Evolutionary conservation across 2,888 invertebrate genomes (phyloP).

Genomic region (Brenthis hecate): DNA sequence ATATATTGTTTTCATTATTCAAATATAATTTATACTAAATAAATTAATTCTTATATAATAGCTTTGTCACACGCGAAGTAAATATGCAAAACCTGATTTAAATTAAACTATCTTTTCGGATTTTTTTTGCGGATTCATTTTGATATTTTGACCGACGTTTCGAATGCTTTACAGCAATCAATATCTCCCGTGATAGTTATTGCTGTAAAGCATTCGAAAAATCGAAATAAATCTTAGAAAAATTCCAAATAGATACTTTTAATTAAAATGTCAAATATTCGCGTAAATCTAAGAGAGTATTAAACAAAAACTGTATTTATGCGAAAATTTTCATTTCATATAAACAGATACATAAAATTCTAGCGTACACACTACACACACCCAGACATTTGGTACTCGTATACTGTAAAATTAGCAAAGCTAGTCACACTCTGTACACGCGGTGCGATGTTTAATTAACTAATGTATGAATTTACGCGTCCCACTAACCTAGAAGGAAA

Average conservation of each 20-base stretch:
- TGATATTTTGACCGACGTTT: too few relatives aligned
- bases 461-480: slow-evolving; percentile 36
- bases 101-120: too few relatives aligned
- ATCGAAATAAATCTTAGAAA: too few relatives aligned
- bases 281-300: too few relatives aligned
- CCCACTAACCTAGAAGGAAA: slow-evolving; percentile 35
- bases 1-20: too few relatives aligned
- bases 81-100: background rate
- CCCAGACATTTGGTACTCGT: slow-evolving; percentile 6
- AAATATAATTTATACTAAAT: background rate
- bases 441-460: slow-evolving; percentile 36
- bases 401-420: slow-evolving; percentile 29
- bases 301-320: too few relatives aligned
- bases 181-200: too few relatives aligned
- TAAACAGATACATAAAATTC: background rate
- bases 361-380: slow-evolving; percentile 18
- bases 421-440: slow-evolving; percentile 29
- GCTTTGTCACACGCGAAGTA: background rate
- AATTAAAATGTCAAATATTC: too few relatives aligned
- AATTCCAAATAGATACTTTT: too few relatives aligned
- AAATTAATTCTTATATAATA: background rate
- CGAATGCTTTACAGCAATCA: too few relatives aligned
- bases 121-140: too few relatives aligned
- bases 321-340: background rate
- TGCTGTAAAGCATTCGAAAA: too few relatives aligned